A percentile compares a stretch with the other conserved stretches of the same genome.
These are phyloP conservation scores for Latrodectus geometricus DNA, from an alignment of 1,140 invertebrate species.

Conservation along the genomic window DNA sequence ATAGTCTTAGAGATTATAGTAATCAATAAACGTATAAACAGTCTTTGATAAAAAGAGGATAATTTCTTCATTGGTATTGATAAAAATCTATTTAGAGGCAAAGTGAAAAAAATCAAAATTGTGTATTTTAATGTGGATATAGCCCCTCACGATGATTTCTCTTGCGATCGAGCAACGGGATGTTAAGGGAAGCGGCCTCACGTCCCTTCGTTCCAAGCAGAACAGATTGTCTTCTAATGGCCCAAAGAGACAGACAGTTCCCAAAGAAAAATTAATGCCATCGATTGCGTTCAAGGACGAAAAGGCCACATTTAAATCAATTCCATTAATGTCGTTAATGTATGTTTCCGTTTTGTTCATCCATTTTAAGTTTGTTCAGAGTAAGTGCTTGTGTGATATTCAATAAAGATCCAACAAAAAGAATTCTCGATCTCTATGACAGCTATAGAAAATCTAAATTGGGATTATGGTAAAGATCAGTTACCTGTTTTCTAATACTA, in stretches of 20 bases:
- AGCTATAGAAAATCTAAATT: too few species aligned
- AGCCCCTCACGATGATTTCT: slow-evolving; percentile 15
- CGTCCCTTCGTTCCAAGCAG: slow-evolving; percentile 52
- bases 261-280: slow-evolving; percentile 61
- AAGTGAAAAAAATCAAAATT: neutral
- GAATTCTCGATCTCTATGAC: neutral
- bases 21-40: too few species aligned
- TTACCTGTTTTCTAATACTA: too few species aligned
- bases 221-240: slow-evolving; percentile 62
- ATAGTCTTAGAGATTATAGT: too few species aligned
- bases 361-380: slow-evolving; percentile 50
- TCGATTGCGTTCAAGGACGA: slow-evolving; percentile 60
- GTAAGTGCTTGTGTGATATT: slow-evolving; percentile 52
- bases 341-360: slow-evolving; percentile 61
- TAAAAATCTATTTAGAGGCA: too few species aligned
- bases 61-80: too few species aligned
- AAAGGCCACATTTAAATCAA: slow-evolving; percentile 62
- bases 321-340: slow-evolving; percentile 60
- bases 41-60: too few species aligned
- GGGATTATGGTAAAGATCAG: too few species aligned
- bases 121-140: slow-evolving; percentile 19
- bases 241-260: slow-evolving; percentile 53
- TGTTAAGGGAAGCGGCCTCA: slow-evolving; percentile 55
- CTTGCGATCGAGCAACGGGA: slow-evolving; percentile 51
- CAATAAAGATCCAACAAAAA: slow-evolving; percentile 48